phyloP scores from a whole-genome alignment of 2,797 vertebrate species.

The Molossus molossus region DNA sequence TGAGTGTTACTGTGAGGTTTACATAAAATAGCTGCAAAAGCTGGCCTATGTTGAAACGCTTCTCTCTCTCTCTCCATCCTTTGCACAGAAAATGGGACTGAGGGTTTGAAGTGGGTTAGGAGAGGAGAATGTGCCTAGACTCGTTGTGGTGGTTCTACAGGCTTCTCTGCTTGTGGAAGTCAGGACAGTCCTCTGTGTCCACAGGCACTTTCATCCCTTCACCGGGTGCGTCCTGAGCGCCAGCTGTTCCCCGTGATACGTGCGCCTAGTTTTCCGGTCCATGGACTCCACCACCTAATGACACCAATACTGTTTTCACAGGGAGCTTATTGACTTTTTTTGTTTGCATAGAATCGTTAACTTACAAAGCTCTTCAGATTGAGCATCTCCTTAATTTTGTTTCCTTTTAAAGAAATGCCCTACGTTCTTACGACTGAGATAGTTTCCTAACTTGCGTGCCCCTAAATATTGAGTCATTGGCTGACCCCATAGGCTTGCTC shows the following conservation, averaged over 20 bases:
- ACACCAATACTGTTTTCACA: neutral
- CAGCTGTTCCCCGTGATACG: too few relatives aligned
- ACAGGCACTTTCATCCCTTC: neutral
- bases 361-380: neutral
- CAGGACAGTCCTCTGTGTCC: neutral
- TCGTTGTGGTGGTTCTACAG: neutral
- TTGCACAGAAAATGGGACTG: neutral
- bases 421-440: neutral
- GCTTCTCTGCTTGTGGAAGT: neutral
- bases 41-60: neutral
- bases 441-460: neutral
- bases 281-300: neutral
- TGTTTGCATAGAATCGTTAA: neutral
- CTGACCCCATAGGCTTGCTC: neutral
- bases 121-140: neutral
- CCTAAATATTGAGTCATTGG: neutral
- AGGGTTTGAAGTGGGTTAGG: neutral
- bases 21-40: neutral
- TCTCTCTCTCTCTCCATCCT: neutral
- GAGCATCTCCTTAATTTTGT: neutral
- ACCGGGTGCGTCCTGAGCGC: neutral
- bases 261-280: neutral
- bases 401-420: constrained; percentile 44
- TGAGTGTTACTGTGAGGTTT: constrained; percentile 6
- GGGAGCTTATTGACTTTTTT: neutral